Base-by-base conservation (phyloP, 2,888 invertebrate species). In the Polydesmus complanatus region DNA sequence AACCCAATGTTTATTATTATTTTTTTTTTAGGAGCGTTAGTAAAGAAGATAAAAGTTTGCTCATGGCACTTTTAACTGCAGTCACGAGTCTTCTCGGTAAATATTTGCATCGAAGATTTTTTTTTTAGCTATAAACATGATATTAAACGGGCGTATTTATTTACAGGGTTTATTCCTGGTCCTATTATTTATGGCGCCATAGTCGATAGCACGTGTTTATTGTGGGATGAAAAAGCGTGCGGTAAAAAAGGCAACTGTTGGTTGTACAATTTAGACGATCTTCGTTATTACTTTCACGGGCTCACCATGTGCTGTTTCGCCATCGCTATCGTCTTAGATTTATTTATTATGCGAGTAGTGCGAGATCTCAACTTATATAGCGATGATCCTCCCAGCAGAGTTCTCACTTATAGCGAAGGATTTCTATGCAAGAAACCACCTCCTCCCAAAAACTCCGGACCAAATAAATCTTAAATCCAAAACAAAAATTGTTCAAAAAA, bases 171-270 rank as follows among this genome's bases (percentile, higher is more conserved):
- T 62, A 83, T 84, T 63, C 85, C 85, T 0, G 83, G 83, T 3
- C 85, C 85, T 0, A 82, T 85, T 60, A 73, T 85, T 53, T 85
- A 85, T 68, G 85, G 85, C 0, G 78, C 79, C 18, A 78, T 85
- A 55, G 82, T 86, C 77, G 84, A 85, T 70, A 78, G 79, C 14
- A 79, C 83, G 0, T 85, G 85, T 65, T 68, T 83, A 48, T 77
- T 83, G 23, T 85, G 84, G 85, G 81, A 82, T 37, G 74, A 80
- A 58, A 79, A 79, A 3, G 8, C 50, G 1, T 84, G 84, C 67
- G 80, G 78, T 1, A 73, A 74, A 23, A 77, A 72, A 48, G 83
- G 83, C 14, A 82, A 83, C 67, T 85, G 85, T 65, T 83, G 83
- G 77, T 71, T 83, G 23, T 83, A 85, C 68, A 79, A 84, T 70